Evolutionary conservation across 2,797 vertebrate species (phyloP).

Genomic region (Gallirallus australis): DNA sequence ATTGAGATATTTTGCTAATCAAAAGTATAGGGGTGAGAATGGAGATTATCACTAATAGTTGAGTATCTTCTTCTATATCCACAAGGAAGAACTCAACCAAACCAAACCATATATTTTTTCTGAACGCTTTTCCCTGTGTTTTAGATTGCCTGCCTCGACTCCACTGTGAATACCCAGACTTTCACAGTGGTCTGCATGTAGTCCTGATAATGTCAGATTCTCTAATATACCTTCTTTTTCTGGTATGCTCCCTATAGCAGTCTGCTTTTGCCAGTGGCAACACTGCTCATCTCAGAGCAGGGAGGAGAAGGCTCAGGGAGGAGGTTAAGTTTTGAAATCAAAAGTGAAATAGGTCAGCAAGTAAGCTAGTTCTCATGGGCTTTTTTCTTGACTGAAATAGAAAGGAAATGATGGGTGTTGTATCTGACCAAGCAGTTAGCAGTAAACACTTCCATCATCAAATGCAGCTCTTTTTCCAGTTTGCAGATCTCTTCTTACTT

Average conservation of each 20-base stretch:
- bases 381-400: constrained; percentile 1
- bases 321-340: background rate
- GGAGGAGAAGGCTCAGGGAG: background rate
- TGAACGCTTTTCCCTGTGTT: background rate
- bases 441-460: constrained; percentile 19
- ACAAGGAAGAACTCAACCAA: background rate
- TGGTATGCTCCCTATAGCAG: background rate
- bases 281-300: background rate
- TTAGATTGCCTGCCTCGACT: background rate
- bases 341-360: background rate
- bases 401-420: constrained; percentile 54
- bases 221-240: background rate
- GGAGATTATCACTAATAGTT: background rate
- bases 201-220: background rate
- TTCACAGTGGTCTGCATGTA: background rate
- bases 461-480: constrained; percentile 1
- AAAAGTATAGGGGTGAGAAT: background rate
- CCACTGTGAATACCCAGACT: background rate
- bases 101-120: background rate
- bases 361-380: background rate
- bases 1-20: background rate
- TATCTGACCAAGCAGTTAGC: constrained; percentile 38
- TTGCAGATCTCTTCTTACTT: constrained; percentile 48
- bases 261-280: background rate
- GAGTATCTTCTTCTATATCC: background rate